Evolutionary conservation across 2,797 vertebrate genomes (phyloP).

Genomic region (Chrysocyon brachyurus): DNA sequence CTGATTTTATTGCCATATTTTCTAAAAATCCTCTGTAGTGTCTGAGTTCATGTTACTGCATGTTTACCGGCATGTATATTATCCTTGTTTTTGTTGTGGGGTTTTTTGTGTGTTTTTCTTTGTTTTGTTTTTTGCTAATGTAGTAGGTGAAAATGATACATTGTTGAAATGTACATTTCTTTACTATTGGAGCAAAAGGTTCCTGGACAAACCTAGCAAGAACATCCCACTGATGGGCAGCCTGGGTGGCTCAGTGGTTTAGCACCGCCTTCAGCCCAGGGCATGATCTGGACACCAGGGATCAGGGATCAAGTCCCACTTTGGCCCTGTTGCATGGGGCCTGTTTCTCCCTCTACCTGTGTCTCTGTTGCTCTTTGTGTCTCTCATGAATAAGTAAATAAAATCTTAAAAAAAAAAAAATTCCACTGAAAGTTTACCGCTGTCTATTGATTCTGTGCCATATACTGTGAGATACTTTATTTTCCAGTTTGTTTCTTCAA

Average conservation of each 20-base stretch:
- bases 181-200: not conserved
- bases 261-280: too few relatives aligned
- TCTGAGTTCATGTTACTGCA: not conserved
- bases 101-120: not conserved
- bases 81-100: not conserved
- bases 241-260: too few relatives aligned
- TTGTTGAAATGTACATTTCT: not conserved
- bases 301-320: too few relatives aligned
- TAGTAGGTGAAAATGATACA: not conserved
- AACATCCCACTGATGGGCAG: not conserved
- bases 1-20: not conserved
- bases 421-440: not conserved
- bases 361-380: too few relatives aligned
- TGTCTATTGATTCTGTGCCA: not conserved
- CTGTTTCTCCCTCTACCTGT: too few relatives aligned
- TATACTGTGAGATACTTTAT: not conserved
- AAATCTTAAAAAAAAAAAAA: too few relatives aligned
- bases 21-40: not conserved
- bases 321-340: too few relatives aligned
- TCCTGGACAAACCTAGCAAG: not conserved
- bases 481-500: not conserved
- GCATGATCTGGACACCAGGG: too few relatives aligned
- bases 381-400: too few relatives aligned
- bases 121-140: not conserved
- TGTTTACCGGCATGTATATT: not conserved